A percentile compares a stretch with the other conserved stretches of the same genome.
Conservation (phyloP, 1,140 invertebrate species). For the Cyclina sinensis region DNA sequence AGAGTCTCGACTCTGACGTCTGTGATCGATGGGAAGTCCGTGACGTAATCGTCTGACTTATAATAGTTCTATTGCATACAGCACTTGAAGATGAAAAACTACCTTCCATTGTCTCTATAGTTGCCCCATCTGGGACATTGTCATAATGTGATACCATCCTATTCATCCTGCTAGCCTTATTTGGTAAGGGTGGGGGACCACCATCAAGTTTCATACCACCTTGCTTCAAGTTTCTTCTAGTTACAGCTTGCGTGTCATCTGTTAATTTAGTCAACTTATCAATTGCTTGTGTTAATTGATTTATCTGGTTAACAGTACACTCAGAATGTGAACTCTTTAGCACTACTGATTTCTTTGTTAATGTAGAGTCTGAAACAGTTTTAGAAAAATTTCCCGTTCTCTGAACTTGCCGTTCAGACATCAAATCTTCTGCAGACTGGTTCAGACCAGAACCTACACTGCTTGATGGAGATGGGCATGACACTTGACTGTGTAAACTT, state of each 20-base stretch:
- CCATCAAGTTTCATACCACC: neutral
- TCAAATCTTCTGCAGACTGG: constrained; percentile 77
- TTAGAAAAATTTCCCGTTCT: constrained; percentile 65
- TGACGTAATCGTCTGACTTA: constrained; percentile 71
- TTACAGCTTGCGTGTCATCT: constrained; percentile 80
- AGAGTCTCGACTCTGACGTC: constrained; percentile 72
- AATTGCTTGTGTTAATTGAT: constrained; percentile 82
- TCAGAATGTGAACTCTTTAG: constrained; percentile 71
- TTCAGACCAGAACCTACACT: constrained; percentile 80
- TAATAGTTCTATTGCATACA: constrained; percentile 84
- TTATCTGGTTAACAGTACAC: constrained; percentile 80
- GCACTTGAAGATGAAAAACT: constrained; percentile 33
- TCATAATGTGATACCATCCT: constrained; percentile 92
- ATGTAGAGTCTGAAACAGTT: constrained; percentile 72
- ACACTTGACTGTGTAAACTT: constrained; percentile 59
- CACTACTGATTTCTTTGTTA: constrained; percentile 58
- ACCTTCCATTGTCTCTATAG: constrained; percentile 38
- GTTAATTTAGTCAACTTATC: constrained; percentile 82
- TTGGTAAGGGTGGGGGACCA: constrained; percentile 91
- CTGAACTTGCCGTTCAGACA: constrained; percentile 25
- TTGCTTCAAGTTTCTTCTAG: constrained; percentile 58
- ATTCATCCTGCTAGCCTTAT: constrained; percentile 89
- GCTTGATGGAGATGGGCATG: constrained; percentile 73
- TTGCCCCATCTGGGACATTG: constrained; percentile 86
- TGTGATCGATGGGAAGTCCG: constrained; percentile 53